Evolutionary conservation across 2,888 invertebrate genomes (phyloP).

Genomic region (Leptopilina myrica): DNA sequence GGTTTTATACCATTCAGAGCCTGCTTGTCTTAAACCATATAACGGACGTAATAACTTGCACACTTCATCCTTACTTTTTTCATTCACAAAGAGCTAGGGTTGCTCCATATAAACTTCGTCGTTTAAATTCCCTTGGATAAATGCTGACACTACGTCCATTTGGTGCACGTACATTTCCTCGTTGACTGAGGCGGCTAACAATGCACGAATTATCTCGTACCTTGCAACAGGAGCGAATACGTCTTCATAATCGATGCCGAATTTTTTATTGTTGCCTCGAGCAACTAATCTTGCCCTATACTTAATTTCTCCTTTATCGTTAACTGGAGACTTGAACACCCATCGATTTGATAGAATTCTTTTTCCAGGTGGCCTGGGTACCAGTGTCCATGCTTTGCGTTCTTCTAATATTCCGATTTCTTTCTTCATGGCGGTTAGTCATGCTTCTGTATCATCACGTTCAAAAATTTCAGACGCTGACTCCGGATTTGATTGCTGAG

Average conservation of each 20-base stretch:
- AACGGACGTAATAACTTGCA: conserved; percentile 54
- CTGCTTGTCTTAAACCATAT: conserved; percentile 55
- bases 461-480: conserved; percentile 41
- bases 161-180: conserved; percentile 59
- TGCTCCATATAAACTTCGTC: conserved; percentile 55
- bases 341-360: neutral
- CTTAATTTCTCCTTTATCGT: conserved; percentile 49
- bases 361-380: conserved; percentile 41
- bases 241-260: conserved; percentile 56
- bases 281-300: conserved; percentile 59
- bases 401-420: conserved; percentile 5
- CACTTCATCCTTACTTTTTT: conserved; percentile 42
- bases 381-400: conserved; percentile 55
- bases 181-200: conserved; percentile 53
- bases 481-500: conserved; percentile 31
- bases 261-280: conserved; percentile 52
- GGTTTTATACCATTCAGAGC: conserved; percentile 49
- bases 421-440: conserved; percentile 39
- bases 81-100: conserved; percentile 51
- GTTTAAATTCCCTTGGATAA: conserved; percentile 52
- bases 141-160: conserved; percentile 56
- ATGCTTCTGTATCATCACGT: neutral
- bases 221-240: conserved; percentile 58
- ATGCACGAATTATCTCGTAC: conserved; percentile 55
- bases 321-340: neutral